These are phyloP conservation scores for Drosophila littoralis DNA, from an alignment of 1,140 invertebrate genomes.

Conservation along the genomic window DNA sequence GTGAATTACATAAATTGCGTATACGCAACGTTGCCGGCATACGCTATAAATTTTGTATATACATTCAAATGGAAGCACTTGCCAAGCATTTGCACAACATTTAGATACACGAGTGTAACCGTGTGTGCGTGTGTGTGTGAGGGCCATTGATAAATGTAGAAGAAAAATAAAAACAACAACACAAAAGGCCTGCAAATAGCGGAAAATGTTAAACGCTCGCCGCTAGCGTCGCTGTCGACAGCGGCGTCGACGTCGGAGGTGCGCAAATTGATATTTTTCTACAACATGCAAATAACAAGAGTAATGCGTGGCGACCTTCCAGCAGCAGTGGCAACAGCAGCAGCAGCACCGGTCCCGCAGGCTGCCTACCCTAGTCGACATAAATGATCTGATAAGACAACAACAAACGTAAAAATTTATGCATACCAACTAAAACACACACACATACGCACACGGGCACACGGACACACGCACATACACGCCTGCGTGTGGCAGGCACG, in stretches of 20 bases:
- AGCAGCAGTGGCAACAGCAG: neutral
- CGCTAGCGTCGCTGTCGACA: constrained; percentile 19
- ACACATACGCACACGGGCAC: constrained; percentile 23
- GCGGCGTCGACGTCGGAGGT: constrained; percentile 61
- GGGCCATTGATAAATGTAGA: constrained; percentile 64
- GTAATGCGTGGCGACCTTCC: constrained; percentile 62
- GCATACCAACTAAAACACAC: constrained; percentile 77
- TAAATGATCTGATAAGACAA: constrained; percentile 83
- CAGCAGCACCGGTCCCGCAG: neutral
- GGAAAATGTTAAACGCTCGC: constrained; percentile 78
- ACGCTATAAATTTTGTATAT: constrained; percentile 70
- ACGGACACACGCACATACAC: neutral
- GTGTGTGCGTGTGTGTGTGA: constrained; percentile 22
- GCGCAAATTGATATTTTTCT: constrained; percentile 83
- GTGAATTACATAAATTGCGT: constrained; percentile 82
- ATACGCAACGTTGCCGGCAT: constrained; percentile 68
- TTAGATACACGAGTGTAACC: constrained; percentile 63
- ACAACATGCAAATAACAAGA: constrained; percentile 80
- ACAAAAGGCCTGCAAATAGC: constrained; percentile 79
- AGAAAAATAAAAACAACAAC: constrained; percentile 53
- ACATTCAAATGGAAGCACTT: constrained; percentile 68
- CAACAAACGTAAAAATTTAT: constrained; percentile 82
- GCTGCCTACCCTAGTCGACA: constrained; percentile 30
- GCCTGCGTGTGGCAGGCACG: constrained; percentile 55
- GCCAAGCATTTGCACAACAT: constrained; percentile 72